Base-by-base conservation (phyloP, 2,797 vertebrate species). In the Acanthopagrus latus region DNA sequence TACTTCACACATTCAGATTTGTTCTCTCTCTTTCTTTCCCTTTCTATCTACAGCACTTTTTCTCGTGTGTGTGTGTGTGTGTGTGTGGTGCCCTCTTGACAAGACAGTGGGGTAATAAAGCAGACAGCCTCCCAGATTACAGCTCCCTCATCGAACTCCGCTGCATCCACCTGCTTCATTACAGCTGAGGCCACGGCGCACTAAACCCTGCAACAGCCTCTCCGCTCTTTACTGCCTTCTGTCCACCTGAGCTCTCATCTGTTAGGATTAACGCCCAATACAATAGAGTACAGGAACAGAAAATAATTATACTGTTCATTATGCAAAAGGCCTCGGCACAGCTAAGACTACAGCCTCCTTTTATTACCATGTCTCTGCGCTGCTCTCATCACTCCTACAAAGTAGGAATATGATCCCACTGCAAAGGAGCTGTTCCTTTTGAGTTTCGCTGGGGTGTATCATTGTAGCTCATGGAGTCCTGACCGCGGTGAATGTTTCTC, bases 161-260 rank as follows among this genome's bases (percentile, higher is more conserved):
- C 73, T 23, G 51, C 75, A 82, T 82, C 84, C 90, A 87, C 89
- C 86, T 89, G 89, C 79, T 92, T 93, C 86, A 86, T 89, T 88
- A 86, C 81, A 85, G 82, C 72, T 66, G 84, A 79, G 86, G 82
- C 85, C 81, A 64, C 77, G 56, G 80, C 76, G 3, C 79, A 65
- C 80, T 82, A 88, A 88, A 86, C 71, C 82, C 81, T n/a, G 71
- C 74, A 73, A 70, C 83, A 81, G 74, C 75, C 80, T 77, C 64
- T 8, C 23, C 46, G 75, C 82, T 87, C 79, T 84, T 84, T 81
- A 82, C 88, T 67, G 76, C 85, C 87, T 73, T 86, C 88, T 83
- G 89, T 88, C 88, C 88, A 92, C 90, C 85, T 87, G 89, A 91
- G 86, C 86, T 59, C 80, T 88, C 84, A 75, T 90, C 83, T 88